Evolutionary conservation across 2,888 invertebrate species (phyloP).

Genomic region (Rhodophaea formosa): DNA sequence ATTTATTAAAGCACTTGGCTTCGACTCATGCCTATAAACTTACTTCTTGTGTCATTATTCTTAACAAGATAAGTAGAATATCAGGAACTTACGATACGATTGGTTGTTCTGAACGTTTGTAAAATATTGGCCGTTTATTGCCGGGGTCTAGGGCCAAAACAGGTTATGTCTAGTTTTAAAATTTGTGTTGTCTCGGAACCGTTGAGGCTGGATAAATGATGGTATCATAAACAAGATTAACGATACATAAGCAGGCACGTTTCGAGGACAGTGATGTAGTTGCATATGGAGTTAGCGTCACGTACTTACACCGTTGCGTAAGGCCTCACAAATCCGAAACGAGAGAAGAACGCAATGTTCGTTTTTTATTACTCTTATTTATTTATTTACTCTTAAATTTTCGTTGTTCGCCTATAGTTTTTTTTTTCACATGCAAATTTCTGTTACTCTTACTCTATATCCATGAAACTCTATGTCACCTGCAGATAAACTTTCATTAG

Average conservation of each 20-base stretch:
- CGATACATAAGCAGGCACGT: slow-evolving; percentile 76
- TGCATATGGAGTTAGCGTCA: slow-evolving; percentile 47
- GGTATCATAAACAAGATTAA: slow-evolving; percentile 78
- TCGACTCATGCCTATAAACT: too few relatives aligned
- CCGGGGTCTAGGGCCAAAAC: background rate
- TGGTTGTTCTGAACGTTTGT: background rate
- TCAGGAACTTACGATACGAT: too few relatives aligned
- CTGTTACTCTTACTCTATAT: too few relatives aligned
- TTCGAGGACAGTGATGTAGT: slow-evolving; percentile 71
- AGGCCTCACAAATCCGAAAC: background rate
- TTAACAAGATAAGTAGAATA: too few relatives aligned
- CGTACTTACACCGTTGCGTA: slow-evolving; percentile 43
- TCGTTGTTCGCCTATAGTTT: too few relatives aligned
- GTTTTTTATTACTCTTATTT: too few relatives aligned
- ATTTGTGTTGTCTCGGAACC: slow-evolving; percentile 44
- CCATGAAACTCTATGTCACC: too few relatives aligned
- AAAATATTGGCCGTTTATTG: background rate
- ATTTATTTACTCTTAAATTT: too few relatives aligned
- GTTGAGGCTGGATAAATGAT: slow-evolving; percentile 64
- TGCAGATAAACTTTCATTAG: too few relatives aligned
- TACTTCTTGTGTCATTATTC: too few relatives aligned
- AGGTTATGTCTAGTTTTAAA: slow-evolving; percentile 42
- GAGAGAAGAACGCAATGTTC: background rate
- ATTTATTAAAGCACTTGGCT: too few relatives aligned
- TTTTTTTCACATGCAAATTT: too few relatives aligned